Evolutionary conservation across 2,113 vertebrate genomes (phyloP), one percentile per base, ranked within the genome.

Genomic region (Psettodes erumei): DNA sequence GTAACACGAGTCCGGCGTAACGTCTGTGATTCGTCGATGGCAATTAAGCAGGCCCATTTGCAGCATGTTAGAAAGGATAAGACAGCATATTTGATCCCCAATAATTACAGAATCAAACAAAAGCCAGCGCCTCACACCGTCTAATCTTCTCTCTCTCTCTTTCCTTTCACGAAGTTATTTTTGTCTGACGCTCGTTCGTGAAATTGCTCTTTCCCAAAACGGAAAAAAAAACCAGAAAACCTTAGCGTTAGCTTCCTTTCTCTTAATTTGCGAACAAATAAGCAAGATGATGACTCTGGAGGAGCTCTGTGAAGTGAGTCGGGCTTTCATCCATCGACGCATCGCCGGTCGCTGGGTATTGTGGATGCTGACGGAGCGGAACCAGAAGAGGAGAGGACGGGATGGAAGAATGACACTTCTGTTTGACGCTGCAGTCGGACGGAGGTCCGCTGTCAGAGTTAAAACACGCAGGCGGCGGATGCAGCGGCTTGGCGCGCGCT

Each of bases 81-180:
- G 10, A 74, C 11, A 66, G 30, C 51, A 30, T 28, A 42, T 77
- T 27, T 69, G 23, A 72, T 28, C 16, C n/a, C 19, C 37, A 35
- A 65, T 76, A 62, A 71, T 68, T 18, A 67, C 27, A 30, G 10
- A 3, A 76, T 76, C 42, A 69, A 74, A 54, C 51, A 21, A 56
- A 63, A 61, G 48, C 40, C n/a, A 69, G 21, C 21, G 25, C 56
- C 62, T 63, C 21, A 35, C 56, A 27, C 19, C 16, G 15, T 69
- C n/a, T 63, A 5, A n/a, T 56, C 23, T 40, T 12, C 19, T 56
- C 27, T 45, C 19, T 35, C 23, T n/a, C n/a, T n/a, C n/a, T n/a
- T n/a, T n/a, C n/a, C n/a, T n/a, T n/a, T n/a, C n/a, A n/a, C 3
- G 19, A 45, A 54, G 7, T 13, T 0, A 11, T 43, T 35, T 63